Evolutionary conservation across 2,888 invertebrate species (phyloP).

Genomic region (Iphiclides podalirius): DNA sequence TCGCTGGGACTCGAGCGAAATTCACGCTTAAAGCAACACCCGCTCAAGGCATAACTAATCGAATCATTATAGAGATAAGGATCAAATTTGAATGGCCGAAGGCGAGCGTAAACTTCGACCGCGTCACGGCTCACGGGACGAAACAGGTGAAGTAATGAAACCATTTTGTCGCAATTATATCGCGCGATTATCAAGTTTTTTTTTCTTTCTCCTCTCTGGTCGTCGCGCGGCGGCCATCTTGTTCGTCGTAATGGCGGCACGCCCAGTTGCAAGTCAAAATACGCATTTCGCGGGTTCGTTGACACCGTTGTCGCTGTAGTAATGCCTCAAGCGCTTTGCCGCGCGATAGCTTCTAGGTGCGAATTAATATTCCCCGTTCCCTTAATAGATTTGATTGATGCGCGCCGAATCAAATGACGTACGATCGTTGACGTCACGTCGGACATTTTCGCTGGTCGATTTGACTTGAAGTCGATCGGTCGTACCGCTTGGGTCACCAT

Average conservation of each 20-base stretch:
- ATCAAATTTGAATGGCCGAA: conserved; percentile 2
- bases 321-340: conserved; percentile 2
- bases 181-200: conserved; percentile 49
- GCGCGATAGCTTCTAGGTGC: conserved; percentile 13
- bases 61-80: conserved; percentile 1
- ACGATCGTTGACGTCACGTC: no score
- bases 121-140: conserved; percentile 25
- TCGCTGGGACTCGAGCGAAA: conserved; percentile 1
- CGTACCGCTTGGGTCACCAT: no score
- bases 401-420: neutral
- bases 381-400: conserved; percentile 1
- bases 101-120: conserved; percentile 7
- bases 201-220: conserved; percentile 31
- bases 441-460: no score
- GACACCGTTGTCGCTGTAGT: conserved; percentile 10
- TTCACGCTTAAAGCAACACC: neutral
- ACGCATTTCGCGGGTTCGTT: conserved; percentile 22
- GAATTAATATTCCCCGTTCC: conserved; percentile 11
- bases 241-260: conserved; percentile 44
- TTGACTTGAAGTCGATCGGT: no score
- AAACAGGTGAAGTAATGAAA: conserved; percentile 62
- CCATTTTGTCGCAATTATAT: conserved; percentile 62
- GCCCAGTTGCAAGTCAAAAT: conserved; percentile 37
- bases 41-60: no score
- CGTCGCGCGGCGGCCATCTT: conserved; percentile 52